phyloP scores from a whole-genome alignment of 2,888 invertebrate species.

The Thysanoteuthis rhombus region DNA sequence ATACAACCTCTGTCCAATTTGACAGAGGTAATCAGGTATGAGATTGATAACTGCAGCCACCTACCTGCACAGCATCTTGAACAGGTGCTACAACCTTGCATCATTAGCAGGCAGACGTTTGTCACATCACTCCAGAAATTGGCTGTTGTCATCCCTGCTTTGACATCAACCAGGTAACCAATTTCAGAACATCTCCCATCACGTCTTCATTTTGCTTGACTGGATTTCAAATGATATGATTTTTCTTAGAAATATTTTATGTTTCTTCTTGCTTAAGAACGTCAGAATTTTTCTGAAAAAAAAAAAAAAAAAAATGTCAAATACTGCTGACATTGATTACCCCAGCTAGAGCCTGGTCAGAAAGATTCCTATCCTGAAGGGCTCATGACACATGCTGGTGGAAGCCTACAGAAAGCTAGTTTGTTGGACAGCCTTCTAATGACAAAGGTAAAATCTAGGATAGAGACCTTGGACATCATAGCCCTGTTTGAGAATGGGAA shows the following conservation, averaged over 20 bases:
- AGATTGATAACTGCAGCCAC: not conserved
- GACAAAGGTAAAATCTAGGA: no score
- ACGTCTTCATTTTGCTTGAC: not conserved
- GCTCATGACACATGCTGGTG: no score
- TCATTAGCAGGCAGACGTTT: not conserved
- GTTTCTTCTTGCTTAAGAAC: not conserved
- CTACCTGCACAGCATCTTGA: not conserved
- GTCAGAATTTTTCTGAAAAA: not conserved
- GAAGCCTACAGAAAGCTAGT: no score
- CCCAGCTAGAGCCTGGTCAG: no score
- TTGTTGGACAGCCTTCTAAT: no score
- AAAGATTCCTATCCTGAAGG: no score
- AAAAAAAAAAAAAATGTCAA: no score
- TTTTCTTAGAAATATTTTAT: not conserved
- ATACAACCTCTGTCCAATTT: no score
- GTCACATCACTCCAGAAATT: conserved; percentile 12
- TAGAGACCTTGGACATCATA: no score
- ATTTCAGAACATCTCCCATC: not conserved
- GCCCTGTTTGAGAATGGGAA: no score
- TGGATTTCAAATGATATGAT: not conserved
- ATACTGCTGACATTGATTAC: no score
- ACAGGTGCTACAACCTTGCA: not conserved
- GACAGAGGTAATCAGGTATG: not conserved
- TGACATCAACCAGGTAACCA: not conserved
- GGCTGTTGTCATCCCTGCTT: not conserved